Evolutionary conservation across 2,113 vertebrate genomes (phyloP).

Genomic region (Serranochromis macrocephalus): DNA sequence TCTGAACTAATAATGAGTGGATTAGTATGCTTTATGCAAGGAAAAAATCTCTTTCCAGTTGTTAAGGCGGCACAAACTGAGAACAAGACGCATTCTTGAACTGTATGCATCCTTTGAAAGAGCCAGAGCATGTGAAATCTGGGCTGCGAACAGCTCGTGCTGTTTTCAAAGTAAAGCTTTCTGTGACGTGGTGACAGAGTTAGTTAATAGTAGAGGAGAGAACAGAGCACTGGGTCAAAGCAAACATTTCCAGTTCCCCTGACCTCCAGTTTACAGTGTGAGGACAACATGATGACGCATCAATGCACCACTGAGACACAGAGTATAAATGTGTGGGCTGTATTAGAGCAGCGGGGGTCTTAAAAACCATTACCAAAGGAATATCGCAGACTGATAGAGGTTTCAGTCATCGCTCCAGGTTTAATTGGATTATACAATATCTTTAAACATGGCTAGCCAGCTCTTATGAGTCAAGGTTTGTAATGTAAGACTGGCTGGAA

Average conservation of each 20-base stretch:
- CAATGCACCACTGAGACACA: not conserved
- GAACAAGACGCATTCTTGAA: not conserved
- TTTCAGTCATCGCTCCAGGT: not conserved
- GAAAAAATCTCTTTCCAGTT: not conserved
- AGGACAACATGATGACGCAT: conserved; percentile 25
- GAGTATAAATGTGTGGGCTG: conserved; percentile 6
- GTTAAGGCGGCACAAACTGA: not conserved
- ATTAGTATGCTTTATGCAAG: not conserved
- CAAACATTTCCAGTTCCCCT: conserved; percentile 16
- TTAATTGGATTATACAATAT: conserved; percentile 19
- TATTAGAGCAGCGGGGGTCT: conserved; percentile 1
- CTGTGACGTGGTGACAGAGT: not conserved
- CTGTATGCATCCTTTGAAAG: not conserved
- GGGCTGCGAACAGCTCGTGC: not conserved
- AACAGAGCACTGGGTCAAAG: not conserved
- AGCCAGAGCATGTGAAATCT: not conserved
- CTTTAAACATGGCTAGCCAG: not conserved
- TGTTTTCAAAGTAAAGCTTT: not conserved
- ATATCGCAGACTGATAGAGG: not conserved
- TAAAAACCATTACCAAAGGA: conserved; percentile 12
- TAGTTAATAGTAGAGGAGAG: conserved; percentile 8
- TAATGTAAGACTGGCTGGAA: not conserved
- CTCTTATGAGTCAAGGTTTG: not conserved
- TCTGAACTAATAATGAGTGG: not conserved
- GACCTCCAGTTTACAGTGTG: not conserved